These are phyloP conservation scores for Bembecia ichneumoniformis DNA, from an alignment of 2,888 invertebrate species.

Conservation along the genomic window DNA sequence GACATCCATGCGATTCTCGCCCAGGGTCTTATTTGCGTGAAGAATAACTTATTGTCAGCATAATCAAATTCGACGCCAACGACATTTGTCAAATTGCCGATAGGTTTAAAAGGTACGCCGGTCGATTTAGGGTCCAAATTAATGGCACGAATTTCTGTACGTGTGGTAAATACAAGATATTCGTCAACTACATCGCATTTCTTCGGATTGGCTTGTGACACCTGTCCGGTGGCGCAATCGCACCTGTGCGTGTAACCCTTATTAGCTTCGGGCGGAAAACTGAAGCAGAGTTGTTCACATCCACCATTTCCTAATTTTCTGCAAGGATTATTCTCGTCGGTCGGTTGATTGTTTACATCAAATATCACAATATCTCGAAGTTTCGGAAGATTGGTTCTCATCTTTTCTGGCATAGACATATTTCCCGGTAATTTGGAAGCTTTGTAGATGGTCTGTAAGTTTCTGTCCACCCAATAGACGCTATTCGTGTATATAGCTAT, in stretches of 20 bases:
- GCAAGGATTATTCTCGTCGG: slow-evolving; percentile 86
- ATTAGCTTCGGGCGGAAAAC: slow-evolving; percentile 81
- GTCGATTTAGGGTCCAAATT: slow-evolving; percentile 87
- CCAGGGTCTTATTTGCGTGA: slow-evolving; percentile 94
- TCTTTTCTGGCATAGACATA: slow-evolving; percentile 76
- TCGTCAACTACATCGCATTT: slow-evolving; percentile 89
- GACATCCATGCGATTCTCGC: slow-evolving; percentile 88
- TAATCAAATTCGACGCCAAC: slow-evolving; percentile 97
- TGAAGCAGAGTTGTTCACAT: slow-evolving; percentile 97
- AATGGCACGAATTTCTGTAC: slow-evolving; percentile 94
- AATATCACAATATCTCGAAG: slow-evolving; percentile 93
- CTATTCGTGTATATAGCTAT: slow-evolving; percentile 87
- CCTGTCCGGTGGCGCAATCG: slow-evolving; percentile 92
- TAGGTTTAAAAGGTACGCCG: slow-evolving; percentile 86
- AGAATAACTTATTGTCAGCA: slow-evolving; percentile 87
- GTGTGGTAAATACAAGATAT: slow-evolving; percentile 93
- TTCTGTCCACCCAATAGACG: slow-evolving; percentile 96
- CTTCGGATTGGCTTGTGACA: slow-evolving; percentile 75
- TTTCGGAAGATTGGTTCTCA: slow-evolving; percentile 87
- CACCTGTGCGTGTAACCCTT: slow-evolving; percentile 77
- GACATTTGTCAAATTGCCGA: slow-evolving; percentile 90
- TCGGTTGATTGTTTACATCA: slow-evolving; percentile 89
- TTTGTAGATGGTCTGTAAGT: slow-evolving; percentile 86
- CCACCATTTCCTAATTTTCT: slow-evolving; percentile 82
- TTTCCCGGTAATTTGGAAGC: slow-evolving; percentile 85